phyloP scores from a whole-genome alignment of 2,888 invertebrate species.

The Volucella zonaria region DNA sequence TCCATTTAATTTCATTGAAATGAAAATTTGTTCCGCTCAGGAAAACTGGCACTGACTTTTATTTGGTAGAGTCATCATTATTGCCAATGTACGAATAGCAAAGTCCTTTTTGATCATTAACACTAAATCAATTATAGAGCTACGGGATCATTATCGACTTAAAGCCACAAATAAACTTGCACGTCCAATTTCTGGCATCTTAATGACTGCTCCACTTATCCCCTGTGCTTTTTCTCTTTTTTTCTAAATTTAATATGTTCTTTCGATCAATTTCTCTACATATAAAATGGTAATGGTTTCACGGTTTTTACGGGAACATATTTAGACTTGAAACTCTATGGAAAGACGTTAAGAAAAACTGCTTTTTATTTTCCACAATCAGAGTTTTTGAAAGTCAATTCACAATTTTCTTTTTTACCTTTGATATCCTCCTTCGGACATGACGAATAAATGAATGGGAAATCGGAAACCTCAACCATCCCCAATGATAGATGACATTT shows the following conservation, averaged over 20 bases:
- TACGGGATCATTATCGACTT: slow-evolving; percentile 55
- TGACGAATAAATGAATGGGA: not conserved
- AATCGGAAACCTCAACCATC: not conserved
- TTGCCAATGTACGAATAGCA: not conserved
- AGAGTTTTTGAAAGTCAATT: slow-evolving; percentile 1
- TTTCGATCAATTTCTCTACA: slow-evolving; percentile 25
- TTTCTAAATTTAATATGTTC: not conserved
- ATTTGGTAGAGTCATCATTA: slow-evolving; percentile 16
- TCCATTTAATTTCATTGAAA: not conserved
- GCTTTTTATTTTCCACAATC: slow-evolving; percentile 5
- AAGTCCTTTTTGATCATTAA: slow-evolving; percentile 9
- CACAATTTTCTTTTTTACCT: slow-evolving; percentile 32
- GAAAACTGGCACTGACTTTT: not conserved
- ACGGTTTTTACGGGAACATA: slow-evolving; percentile 1
- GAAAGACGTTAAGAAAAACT: not conserved
- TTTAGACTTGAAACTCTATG: slow-evolving; percentile 27
- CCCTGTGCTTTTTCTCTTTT: slow-evolving; percentile 3
- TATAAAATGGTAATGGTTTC: slow-evolving; percentile 38
- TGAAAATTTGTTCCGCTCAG: not conserved
- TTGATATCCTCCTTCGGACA: slow-evolving; percentile 10
- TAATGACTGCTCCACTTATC: slow-evolving; percentile 55
- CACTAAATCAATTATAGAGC: slow-evolving; percentile 59
- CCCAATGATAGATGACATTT: slow-evolving; percentile 15
- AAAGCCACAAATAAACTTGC: slow-evolving; percentile 38
- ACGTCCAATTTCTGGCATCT: slow-evolving; percentile 45